phyloP scores from a whole-genome alignment of 35 echinoderm and acorn worm species.

The Apostichopus japonicus region DNA sequence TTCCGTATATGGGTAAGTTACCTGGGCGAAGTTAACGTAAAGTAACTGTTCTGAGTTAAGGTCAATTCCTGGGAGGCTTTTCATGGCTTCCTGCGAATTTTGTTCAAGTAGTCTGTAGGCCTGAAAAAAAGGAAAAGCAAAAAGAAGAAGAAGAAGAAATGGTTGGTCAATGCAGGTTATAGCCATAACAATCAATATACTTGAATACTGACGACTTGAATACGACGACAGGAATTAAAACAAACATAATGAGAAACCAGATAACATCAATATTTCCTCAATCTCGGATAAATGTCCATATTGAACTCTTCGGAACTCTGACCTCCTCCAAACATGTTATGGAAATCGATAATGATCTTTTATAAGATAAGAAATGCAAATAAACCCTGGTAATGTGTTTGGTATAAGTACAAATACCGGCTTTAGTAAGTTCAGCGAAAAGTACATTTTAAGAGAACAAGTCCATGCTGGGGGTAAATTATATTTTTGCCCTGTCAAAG shows the following conservation, averaged over 20 bases:
- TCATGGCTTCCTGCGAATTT: not conserved
- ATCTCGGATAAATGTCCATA: no score
- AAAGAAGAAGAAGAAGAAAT: not conserved
- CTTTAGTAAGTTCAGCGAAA: no score
- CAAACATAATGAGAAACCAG: not conserved
- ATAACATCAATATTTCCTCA: not conserved
- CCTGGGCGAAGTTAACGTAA: constrained; percentile 60
- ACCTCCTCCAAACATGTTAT: no score
- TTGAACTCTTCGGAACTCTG: no score
- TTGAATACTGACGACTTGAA: not conserved
- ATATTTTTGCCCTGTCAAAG: no score
- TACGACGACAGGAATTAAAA: not conserved
- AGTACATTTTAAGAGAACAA: no score
- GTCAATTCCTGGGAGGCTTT: constrained; percentile 34
- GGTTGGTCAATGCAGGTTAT: not conserved
- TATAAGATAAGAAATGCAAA: no score
- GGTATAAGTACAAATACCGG: no score
- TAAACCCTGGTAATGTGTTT: no score
- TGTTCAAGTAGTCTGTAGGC: constrained; percentile 15
- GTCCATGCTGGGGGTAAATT: no score
- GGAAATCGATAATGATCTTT: no score
- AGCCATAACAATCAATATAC: no score
- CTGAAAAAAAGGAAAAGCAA: not conserved
- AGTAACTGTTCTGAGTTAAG: constrained; percentile 45
- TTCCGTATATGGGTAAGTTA: not conserved